Evolutionary conservation across 2,888 invertebrate genomes (phyloP).

Genomic region (Ectobius pallidus): DNA sequence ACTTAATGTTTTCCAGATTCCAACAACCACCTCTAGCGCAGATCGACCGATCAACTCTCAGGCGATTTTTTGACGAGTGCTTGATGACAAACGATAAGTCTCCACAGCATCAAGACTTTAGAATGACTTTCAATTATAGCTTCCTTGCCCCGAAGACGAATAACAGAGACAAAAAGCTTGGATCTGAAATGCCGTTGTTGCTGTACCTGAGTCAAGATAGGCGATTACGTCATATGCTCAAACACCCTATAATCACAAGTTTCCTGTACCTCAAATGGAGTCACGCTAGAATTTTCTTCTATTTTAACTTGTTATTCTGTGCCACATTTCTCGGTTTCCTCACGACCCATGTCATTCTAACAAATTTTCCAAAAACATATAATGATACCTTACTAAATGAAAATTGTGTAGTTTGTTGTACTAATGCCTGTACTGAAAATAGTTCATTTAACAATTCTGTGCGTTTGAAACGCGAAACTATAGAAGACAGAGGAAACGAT

Average conservation of each 20-base stretch:
- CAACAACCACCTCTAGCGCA: slow-evolving; percentile 10
- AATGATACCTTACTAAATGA: too few species aligned
- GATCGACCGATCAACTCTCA: slow-evolving; percentile 1
- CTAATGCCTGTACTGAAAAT: too few species aligned
- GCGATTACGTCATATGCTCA: slow-evolving; percentile 66
- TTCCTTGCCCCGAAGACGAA: not conserved
- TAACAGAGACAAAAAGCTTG: not conserved
- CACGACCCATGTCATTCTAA: not conserved
- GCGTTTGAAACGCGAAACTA: too few species aligned
- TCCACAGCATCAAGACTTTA: slow-evolving; percentile 25
- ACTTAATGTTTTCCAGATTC: slow-evolving; percentile 55
- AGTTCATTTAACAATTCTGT: too few species aligned
- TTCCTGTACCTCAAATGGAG: slow-evolving; percentile 81
- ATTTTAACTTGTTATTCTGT: slow-evolving; percentile 18
- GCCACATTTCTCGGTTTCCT: slow-evolving; percentile 15
- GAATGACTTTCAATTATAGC: slow-evolving; percentile 59
- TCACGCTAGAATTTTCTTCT: slow-evolving; percentile 14
- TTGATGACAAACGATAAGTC: slow-evolving; percentile 7
- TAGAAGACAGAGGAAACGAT: too few species aligned
- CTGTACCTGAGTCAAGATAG: slow-evolving; percentile 15
- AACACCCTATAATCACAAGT: slow-evolving; percentile 80
- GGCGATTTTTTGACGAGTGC: slow-evolving; percentile 15
- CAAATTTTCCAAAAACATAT: not conserved
- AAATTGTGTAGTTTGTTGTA: too few species aligned
- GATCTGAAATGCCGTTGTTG: not conserved